phyloP scores from a whole-genome alignment of 2,888 invertebrate genomes.

The Cheilosia variabilis region DNA sequence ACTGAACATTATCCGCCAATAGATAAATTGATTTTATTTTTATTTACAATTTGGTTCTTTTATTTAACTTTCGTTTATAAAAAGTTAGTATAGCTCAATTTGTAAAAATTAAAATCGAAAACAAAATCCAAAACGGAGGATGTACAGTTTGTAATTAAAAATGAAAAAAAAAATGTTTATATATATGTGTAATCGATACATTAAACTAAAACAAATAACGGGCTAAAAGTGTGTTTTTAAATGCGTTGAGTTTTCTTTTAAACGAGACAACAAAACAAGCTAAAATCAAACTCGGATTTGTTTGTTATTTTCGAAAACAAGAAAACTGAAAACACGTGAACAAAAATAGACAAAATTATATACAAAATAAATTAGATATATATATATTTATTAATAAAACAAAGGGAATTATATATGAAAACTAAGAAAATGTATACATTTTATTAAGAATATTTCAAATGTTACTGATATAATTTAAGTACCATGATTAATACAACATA shows the following conservation, averaged over 20 bases:
- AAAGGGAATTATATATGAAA: conserved; percentile 79
- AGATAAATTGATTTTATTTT: conserved; percentile 14
- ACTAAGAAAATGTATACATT: conserved; percentile 77
- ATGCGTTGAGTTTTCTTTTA: conserved; percentile 36
- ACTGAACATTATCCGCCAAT: conserved; percentile 1
- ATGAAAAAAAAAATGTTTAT: conserved; percentile 12
- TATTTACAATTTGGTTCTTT: conserved; percentile 13
- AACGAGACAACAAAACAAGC: conserved; percentile 37
- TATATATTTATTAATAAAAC: conserved; percentile 71
- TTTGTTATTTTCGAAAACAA: conserved; percentile 64
- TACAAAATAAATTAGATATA: conserved; percentile 75
- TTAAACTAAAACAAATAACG: conserved; percentile 53
- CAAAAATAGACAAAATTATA: conserved; percentile 76
- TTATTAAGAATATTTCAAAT: conserved; percentile 72
- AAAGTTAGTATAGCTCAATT: conserved; percentile 71
- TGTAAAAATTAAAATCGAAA: conserved; percentile 65
- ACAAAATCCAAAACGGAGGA: conserved; percentile 5
- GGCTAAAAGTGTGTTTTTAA: conserved; percentile 76
- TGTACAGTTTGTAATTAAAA: conserved; percentile 63
- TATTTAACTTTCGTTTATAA: conserved; percentile 25
- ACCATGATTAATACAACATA: conserved; percentile 73
- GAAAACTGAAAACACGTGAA: conserved; percentile 59
- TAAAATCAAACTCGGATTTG: conserved; percentile 53
- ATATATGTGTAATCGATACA: conserved; percentile 15
- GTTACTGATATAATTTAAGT: conserved; percentile 66